Evolutionary conservation across 2,113 vertebrate species (phyloP), one percentile per base, ranked within the genome.

Genomic region (Empidonax alnorum): DNA sequence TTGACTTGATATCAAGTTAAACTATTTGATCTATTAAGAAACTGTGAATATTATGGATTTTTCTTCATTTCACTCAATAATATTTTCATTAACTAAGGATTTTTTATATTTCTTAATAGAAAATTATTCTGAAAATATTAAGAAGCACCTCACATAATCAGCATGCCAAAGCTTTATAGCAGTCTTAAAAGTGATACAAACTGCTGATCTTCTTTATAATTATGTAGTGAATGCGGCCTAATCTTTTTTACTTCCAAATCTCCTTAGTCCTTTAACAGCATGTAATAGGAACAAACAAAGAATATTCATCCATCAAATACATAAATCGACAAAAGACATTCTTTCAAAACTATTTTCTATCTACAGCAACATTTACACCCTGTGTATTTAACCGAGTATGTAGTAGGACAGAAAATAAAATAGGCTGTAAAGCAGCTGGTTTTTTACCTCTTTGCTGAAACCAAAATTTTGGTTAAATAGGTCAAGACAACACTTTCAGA

Each of bases 1-100:
- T 89, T 82, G 74, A 95, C 41, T 89, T 95, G 15, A 23, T 88
- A 88, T 69, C 74, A 92, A 88, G 37, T 65, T 88, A 76, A 95
- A 50, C 7, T 61, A 92, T 72, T 86, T 86, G 46, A 79, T 93
- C 42, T 82, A 41, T 79, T 69, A 85, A 69, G 22, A 79, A 87
- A 39, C 28, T 46, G 13, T 50, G 49, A 78, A 53, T 66, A 80
- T 47, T 72, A 94, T 73, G 12, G 41, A 82, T 84, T 85, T 93
- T 92, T 90, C 42, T 81, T 79, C 7, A 72, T 86, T 87, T 81
- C 2, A 41, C 23, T 74, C 33, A 90, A 33, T 93, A 74, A 42
- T 56, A 39, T 4, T 73, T 84, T 58, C 42, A 89, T 89, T 94
- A 90, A 47, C 28, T 53, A 74, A 42, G 15, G 14, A 88, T n/a